Evolutionary conservation across 2,113 vertebrate genomes (phyloP).

Genomic region (Proterorhinus semilunaris): DNA sequence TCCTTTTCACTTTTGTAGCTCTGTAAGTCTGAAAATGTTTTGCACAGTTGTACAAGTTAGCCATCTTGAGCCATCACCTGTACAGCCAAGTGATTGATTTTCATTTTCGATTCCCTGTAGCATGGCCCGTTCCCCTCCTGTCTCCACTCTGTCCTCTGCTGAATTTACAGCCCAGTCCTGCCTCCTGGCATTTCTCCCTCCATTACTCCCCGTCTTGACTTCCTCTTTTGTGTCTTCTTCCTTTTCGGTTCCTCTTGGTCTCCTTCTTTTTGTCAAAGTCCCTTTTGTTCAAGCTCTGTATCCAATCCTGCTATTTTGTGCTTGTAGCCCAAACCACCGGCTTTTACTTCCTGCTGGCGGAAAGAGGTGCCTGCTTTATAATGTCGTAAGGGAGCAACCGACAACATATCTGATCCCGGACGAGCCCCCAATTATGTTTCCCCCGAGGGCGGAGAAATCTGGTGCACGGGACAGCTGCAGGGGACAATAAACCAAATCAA

Average conservation of each 20-base stretch:
- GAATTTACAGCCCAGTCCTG: conserved; percentile 56
- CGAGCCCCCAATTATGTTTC: conserved; percentile 5
- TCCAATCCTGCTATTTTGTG: conserved; percentile 49
- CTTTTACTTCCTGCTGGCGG: conserved; percentile 1
- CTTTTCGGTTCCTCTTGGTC: conserved; percentile 32
- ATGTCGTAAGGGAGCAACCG: not conserved
- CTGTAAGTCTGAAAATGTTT: no score
- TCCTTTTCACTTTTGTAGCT: no score
- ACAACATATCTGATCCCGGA: conserved; percentile 3
- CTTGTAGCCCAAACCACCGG: conserved; percentile 23
- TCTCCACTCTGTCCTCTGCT: conserved; percentile 39
- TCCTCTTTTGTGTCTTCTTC: conserved; percentile 17
- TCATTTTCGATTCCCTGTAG: conserved; percentile 41
- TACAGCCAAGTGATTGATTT: not conserved
- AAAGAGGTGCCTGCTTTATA: conserved; percentile 2
- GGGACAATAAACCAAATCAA: not conserved
- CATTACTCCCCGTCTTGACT: conserved; percentile 18
- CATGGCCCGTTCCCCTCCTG: conserved; percentile 39
- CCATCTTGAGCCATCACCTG: not conserved
- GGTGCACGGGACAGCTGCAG: not conserved
- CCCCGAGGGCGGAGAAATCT: not conserved
- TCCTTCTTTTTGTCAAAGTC: conserved; percentile 27
- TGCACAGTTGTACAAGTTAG: not conserved
- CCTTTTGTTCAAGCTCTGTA: conserved; percentile 41
- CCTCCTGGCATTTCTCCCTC: conserved; percentile 49